Percentiles rank a stretch among this genome's conserved stretches.
These are phyloP conservation scores for Pteria penguin DNA, from an alignment of 2,888 invertebrate species.

Conservation along the genomic window DNA sequence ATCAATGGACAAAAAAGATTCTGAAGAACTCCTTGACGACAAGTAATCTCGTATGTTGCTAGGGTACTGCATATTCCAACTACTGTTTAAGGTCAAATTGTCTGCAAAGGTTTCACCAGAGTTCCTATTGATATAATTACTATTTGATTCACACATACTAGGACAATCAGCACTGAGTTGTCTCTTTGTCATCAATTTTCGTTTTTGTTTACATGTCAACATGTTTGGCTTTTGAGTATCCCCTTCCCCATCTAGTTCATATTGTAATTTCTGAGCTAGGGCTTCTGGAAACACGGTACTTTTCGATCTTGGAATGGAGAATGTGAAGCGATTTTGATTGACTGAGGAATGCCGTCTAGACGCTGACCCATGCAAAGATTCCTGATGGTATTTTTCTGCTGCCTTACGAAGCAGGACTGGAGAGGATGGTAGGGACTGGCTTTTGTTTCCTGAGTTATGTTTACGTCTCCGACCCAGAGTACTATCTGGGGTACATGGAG, in stretches of 20 bases:
- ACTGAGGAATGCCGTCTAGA: constrained; percentile 49
- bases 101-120: not conserved
- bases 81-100: not conserved
- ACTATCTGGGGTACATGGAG: constrained; percentile 55
- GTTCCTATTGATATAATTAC: not conserved
- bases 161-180: constrained; percentile 34
- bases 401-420: constrained; percentile 71
- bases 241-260: constrained; percentile 55
- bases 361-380: constrained; percentile 66
- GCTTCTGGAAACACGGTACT: constrained; percentile 61
- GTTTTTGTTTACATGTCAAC: not conserved
- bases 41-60: constrained; percentile 9
- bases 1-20: constrained; percentile 51
- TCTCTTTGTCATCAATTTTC: constrained; percentile 21
- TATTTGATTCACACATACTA: not conserved
- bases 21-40: constrained; percentile 38
- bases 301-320: constrained; percentile 56
- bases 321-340: constrained; percentile 43
- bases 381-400: constrained; percentile 71
- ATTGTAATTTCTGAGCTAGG: constrained; percentile 60
- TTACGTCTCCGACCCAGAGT: constrained; percentile 20
- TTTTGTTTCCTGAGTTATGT: constrained; percentile 53
- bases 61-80: not conserved
- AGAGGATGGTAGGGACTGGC: constrained; percentile 77
- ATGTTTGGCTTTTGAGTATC: constrained; percentile 41